Conservation (phyloP, 2,113 vertebrate species). For the Anser cygnoides region DNA sequence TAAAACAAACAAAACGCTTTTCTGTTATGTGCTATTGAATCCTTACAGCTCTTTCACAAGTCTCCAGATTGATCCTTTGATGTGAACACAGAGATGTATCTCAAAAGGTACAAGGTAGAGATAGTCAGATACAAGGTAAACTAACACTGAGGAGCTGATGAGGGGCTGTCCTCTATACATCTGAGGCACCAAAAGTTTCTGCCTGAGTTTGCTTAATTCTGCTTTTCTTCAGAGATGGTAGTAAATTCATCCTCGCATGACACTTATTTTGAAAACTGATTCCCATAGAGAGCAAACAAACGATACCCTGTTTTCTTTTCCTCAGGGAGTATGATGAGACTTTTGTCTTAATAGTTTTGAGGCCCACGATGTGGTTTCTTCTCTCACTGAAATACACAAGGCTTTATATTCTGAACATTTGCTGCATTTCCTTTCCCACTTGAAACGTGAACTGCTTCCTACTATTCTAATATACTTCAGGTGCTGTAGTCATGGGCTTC, state of each 20-base stretch:
- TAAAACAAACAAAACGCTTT: not conserved
- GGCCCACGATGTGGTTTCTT: constrained; percentile 29
- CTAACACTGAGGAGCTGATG: not conserved
- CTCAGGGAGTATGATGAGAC: not conserved
- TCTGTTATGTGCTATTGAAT: not conserved
- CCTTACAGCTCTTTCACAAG: not conserved
- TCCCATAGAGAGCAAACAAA: constrained; percentile 36
- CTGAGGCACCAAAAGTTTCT: not conserved
- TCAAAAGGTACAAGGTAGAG: not conserved
- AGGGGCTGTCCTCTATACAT: not conserved
- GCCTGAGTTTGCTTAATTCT: not conserved
- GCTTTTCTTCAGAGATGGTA: not conserved
- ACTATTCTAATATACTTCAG: not conserved
- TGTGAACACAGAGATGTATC: not conserved
- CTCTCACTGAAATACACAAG: not conserved
- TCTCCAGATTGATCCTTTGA: not conserved
- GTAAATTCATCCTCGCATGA: constrained; percentile 20
- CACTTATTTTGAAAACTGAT: constrained; percentile 15
- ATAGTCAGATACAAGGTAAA: not conserved
- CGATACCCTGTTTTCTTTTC: not conserved
- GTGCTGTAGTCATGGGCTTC: not conserved
- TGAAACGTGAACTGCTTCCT: constrained; percentile 20
- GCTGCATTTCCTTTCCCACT: constrained; percentile 40
- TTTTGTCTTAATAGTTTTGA: not conserved
- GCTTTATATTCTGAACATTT: constrained; percentile 24